Evolutionary conservation across 2,113 vertebrate species (phyloP).

Genomic region (Hypanus sabinus): DNA sequence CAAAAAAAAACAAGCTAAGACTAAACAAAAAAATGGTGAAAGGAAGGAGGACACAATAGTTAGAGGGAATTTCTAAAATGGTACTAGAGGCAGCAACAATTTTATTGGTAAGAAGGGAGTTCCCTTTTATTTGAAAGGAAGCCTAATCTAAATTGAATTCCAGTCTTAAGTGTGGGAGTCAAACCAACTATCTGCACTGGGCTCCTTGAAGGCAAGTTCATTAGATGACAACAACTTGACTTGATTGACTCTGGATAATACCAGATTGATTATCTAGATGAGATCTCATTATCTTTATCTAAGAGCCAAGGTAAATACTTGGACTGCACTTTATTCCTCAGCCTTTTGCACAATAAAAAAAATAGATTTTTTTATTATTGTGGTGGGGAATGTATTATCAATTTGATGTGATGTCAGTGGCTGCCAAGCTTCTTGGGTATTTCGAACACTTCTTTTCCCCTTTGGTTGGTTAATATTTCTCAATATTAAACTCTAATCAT

Average conservation of each 20-base stretch:
- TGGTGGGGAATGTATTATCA: background rate
- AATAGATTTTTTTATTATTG: background rate
- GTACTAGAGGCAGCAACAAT: background rate
- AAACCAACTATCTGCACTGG: background rate
- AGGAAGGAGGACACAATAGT: background rate
- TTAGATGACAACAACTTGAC: too few relatives aligned
- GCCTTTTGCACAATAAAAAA: background rate
- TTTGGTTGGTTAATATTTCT: background rate
- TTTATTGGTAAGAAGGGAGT: background rate
- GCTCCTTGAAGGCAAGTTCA: background rate
- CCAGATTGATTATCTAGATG: background rate
- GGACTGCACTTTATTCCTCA: background rate
- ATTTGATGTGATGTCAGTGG: constrained; percentile 19
- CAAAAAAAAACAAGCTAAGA: background rate
- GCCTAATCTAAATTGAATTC: background rate
- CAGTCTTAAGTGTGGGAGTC: background rate
- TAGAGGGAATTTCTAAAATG: background rate
- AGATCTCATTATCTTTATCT: background rate
- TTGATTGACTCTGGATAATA: too few relatives aligned
- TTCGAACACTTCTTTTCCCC: background rate
- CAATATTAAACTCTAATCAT: background rate
- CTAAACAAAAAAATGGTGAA: background rate
- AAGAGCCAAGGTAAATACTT: background rate
- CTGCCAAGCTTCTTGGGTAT: background rate
- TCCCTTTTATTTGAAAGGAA: background rate